These are phyloP conservation scores for Apis cerana DNA, from an alignment of 1,140 invertebrate species.

Conservation along the genomic window DNA sequence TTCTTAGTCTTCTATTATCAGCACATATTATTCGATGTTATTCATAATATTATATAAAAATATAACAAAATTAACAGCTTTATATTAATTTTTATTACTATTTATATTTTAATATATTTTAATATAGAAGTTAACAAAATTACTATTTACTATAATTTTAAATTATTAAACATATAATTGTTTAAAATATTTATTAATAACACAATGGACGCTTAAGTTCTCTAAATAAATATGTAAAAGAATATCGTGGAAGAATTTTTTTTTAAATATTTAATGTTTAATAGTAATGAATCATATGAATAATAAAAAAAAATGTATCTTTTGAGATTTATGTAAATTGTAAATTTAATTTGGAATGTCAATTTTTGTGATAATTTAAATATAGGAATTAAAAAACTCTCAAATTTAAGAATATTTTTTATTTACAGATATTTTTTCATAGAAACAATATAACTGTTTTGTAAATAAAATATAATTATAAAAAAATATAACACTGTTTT, in stretches of 20 bases:
- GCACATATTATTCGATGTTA: background rate
- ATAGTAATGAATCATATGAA: background rate
- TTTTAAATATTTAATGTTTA: background rate
- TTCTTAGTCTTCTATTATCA: background rate
- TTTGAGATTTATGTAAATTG: background rate
- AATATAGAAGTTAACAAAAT: background rate
- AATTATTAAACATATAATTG: background rate
- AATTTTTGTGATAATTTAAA: background rate
- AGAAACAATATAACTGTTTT: background rate
- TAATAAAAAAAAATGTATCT: background rate
- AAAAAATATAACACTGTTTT: background rate
- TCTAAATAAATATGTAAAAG: background rate
- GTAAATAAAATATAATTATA: background rate
- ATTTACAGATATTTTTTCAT: background rate
- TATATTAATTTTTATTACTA: background rate
- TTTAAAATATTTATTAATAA: background rate
- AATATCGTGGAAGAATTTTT: background rate
- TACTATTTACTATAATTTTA: background rate
- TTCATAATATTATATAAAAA: background rate
- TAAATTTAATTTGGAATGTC: background rate
- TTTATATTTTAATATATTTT: conserved; percentile 5
- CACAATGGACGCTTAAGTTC: background rate
- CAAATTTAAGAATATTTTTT: background rate
- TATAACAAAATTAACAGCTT: background rate
- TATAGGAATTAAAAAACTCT: conserved; percentile 3